A percentile compares a stretch with the other conserved stretches of the same genome.
Conservation (phyloP, 2,888 invertebrate species). For the Buathra laborator region DNA sequence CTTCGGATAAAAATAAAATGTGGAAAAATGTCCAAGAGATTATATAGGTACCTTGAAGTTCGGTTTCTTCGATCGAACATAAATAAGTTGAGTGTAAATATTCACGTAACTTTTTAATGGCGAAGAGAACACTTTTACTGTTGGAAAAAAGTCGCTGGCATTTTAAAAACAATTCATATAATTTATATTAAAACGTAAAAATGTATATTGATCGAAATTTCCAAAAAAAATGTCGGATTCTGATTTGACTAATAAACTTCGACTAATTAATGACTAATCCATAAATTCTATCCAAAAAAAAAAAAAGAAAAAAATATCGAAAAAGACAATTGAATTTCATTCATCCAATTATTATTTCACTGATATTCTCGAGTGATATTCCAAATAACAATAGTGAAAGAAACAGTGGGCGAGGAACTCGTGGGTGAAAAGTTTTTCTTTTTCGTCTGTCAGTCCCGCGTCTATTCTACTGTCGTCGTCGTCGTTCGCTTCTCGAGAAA, state of each 20-base stretch:
- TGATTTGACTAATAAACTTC: not conserved
- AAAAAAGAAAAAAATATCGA: not conserved
- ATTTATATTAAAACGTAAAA: too few species aligned
- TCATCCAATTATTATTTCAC: slow-evolving; percentile 13
- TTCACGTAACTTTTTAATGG: too few species aligned
- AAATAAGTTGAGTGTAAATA: too few species aligned
- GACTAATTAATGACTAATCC: not conserved
- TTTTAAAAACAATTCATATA: too few species aligned
- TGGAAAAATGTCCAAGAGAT: too few species aligned
- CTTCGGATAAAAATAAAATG: too few species aligned
- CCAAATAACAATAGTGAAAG: slow-evolving; percentile 52
- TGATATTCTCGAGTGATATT: slow-evolving; percentile 27
- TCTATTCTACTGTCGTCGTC: slow-evolving; percentile 25
- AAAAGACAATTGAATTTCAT: slow-evolving; percentile 6
- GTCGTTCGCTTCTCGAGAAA: slow-evolving; percentile 9
- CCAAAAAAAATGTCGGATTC: not conserved
- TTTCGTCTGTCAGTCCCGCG: slow-evolving; percentile 46
- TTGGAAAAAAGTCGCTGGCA: too few species aligned
- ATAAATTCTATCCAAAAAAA: not conserved
- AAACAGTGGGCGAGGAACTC: slow-evolving; percentile 5
- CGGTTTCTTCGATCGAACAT: too few species aligned
- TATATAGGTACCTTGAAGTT: too few species aligned
- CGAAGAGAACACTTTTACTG: too few species aligned
- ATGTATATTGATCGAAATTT: not conserved
- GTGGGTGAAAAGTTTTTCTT: slow-evolving; percentile 4